These are phyloP conservation scores for Atherix ibis DNA, from an alignment of 2,888 invertebrate genomes.

Conservation along the genomic window DNA sequence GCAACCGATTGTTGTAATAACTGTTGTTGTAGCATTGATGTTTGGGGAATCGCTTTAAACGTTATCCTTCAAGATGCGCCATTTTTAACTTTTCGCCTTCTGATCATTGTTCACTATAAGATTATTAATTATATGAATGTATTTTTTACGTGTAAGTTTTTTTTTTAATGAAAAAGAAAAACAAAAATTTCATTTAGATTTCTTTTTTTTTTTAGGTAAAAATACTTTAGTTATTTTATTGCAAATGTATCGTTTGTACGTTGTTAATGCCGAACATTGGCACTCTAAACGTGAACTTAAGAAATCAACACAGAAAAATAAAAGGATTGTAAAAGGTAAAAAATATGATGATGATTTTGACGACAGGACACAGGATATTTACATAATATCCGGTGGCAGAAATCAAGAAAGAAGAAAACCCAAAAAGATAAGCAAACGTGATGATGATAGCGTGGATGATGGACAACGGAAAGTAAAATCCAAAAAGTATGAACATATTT, in stretches of 20 bases:
- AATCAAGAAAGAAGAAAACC: too few relatives aligned
- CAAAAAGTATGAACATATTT: conserved; percentile 23
- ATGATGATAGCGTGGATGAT: conserved; percentile 24
- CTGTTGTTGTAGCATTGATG: conserved; percentile 75
- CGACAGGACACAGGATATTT: conserved; percentile 35
- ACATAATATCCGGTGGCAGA: conserved; percentile 41
- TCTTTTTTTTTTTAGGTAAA: conserved; percentile 37
- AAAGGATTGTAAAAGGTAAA: conserved; percentile 18
- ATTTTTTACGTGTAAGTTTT: conserved; percentile 88
- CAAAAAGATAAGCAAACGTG: conserved; percentile 22
- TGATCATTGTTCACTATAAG: conserved; percentile 73
- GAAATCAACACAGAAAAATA: conserved; percentile 15
- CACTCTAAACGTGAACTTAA: conserved; percentile 29
- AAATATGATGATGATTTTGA: conserved; percentile 22
- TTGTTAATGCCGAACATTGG: conserved; percentile 54
- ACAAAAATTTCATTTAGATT: not conserved
- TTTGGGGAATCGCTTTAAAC: conserved; percentile 76
- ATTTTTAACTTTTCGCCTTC: conserved; percentile 68
- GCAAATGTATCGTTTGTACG: conserved; percentile 70
- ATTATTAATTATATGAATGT: conserved; percentile 92
- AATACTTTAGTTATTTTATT: conserved; percentile 75
- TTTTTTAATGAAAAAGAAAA: not conserved
- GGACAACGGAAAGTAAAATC: conserved; percentile 20
- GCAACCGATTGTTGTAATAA: conserved; percentile 34
- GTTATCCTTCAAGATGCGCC: conserved; percentile 78